Base-by-base conservation (phyloP, 2,113 vertebrate species). In the Vidua chalybeata region DNA sequence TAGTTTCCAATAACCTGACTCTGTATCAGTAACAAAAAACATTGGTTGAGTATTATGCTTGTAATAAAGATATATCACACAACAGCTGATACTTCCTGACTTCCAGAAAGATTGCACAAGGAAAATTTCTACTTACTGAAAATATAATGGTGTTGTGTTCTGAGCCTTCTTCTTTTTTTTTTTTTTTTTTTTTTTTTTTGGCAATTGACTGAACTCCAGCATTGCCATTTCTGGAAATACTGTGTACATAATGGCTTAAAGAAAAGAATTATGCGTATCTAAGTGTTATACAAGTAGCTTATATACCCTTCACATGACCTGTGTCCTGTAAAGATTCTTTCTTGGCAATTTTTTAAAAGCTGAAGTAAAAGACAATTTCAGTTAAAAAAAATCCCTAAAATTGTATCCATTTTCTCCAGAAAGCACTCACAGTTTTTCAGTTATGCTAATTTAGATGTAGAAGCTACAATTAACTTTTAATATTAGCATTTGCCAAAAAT, bases 1-100 rank as follows among this genome's bases (percentile, higher is more conserved):
- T 41, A 67, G 56, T 75, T 73, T 84, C 43, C 33, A 24, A 43
- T 67, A 46, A 66, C 23, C 22, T 78, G 28, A 46, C 61, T 73
- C 56, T 66, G 6, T 89, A 48, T 45, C 48, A 52, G 33, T 46
- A 78, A 55, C 26, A 81, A 74, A 80, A 84, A 63, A 3, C 33
- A 51, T 35, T 52, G 71, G 11, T 62, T 82, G 56, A 72, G 7
- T 48, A 61, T 23, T 46, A 31, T 49, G 31, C 63, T 62, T 80
- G 54, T 37, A 76, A 71, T 93, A 84, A 94, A 93, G 76, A 83
- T 83, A 84, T 85, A 88, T 80, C 75, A 66, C 37, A 69, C 13
- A 80, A 66, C 15, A 79, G 62, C 39, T 78, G 92, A 30, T 87
- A 76, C 27, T 76, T 88, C 48, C 41, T 7, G 24, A 45, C 62